Base-by-base conservation (phyloP, 2,797 vertebrate genomes). In the Lithobates pipiens region DNA sequence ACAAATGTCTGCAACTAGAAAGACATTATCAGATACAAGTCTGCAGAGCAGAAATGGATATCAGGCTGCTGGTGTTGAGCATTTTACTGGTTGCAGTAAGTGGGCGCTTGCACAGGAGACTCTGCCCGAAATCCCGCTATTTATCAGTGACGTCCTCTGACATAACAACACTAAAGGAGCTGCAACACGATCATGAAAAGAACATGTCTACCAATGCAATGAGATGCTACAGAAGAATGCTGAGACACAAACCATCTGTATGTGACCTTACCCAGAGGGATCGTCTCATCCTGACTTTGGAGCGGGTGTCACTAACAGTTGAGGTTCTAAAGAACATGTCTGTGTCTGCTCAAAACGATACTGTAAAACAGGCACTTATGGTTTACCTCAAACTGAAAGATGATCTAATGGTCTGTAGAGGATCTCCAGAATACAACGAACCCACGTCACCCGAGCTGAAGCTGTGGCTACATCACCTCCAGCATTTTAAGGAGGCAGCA, bases 401-500 rank as follows among this genome's bases (percentile, higher is more conserved):
- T 65, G 61, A 65, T 15, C 61, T 65, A 8, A 65, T 65, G 61
- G n/a, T 15, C 6, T 65, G 61, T 54, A 83, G 8, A 11, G 65
- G 50, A n/a, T 75, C 71, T 65, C 42, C 44, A 36, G 73, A 15
- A 69, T 25, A 54, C 63, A 70, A 63, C 39, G 42, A 69, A 7
- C 44, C 63, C 6, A 34, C 82, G 8, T 76, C 82, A 44, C 61
- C 67, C 7, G 0, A 68, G 27, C 73, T 83, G 63, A 69, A 36
- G 29, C 27, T 61, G 23, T 83, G 82, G 82, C 82, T 83, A 29
- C 39, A 83, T 50, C 82, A 76, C 23, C 42, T 83, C 29, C 61
- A 83, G 23, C 42, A 70, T 25, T 83, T 83, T 69, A 18, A 16
- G 15, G 82, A 76, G 21, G 44, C 8, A 25, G 68, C 34, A 25